phyloP scores from a whole-genome alignment of 2,888 invertebrate species.

The Caenorhabditis japonica region DNA sequence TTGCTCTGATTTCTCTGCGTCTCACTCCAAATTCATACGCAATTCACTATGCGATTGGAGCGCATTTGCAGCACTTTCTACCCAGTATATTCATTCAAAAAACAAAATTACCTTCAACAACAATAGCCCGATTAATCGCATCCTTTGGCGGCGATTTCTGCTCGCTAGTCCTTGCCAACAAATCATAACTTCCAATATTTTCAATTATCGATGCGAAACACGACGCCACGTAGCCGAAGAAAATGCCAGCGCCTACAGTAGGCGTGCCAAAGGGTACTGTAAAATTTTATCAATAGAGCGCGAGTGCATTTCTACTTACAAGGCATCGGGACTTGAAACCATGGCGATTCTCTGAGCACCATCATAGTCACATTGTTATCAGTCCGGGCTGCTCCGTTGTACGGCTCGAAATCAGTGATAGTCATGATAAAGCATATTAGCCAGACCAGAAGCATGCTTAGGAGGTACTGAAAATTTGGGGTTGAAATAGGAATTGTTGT shows the following conservation, averaged over 20 bases:
- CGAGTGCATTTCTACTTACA: constrained; percentile 44
- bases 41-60: too few relatives aligned
- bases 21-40: too few relatives aligned
- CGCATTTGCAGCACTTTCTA: too few relatives aligned
- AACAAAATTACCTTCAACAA: constrained; percentile 62
- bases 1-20: too few relatives aligned
- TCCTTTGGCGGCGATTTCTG: constrained; percentile 67
- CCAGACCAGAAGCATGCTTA: constrained; percentile 67
- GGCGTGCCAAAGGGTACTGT: constrained; percentile 69
- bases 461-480: constrained; percentile 61
- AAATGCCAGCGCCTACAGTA: constrained; percentile 62
- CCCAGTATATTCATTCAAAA: too few relatives aligned
- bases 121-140: constrained; percentile 70
- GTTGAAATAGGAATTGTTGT: constrained; percentile 5
- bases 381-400: constrained; percentile 60
- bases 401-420: constrained; percentile 62
- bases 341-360: constrained; percentile 63
- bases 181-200: constrained; percentile 63
- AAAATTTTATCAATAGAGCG: neutral
- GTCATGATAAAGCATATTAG: constrained; percentile 67
- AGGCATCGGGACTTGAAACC: constrained; percentile 72
- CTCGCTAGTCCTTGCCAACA: constrained; percentile 62
- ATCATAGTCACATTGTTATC: constrained; percentile 67
- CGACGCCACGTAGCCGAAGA: constrained; percentile 69
- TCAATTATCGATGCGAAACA: constrained; percentile 69